Percentiles rank a stretch among this genome's conserved stretches.
phyloP scores from a whole-genome alignment of 2,797 vertebrate genomes.

The Lindbergichthys nudifrons region DNA sequence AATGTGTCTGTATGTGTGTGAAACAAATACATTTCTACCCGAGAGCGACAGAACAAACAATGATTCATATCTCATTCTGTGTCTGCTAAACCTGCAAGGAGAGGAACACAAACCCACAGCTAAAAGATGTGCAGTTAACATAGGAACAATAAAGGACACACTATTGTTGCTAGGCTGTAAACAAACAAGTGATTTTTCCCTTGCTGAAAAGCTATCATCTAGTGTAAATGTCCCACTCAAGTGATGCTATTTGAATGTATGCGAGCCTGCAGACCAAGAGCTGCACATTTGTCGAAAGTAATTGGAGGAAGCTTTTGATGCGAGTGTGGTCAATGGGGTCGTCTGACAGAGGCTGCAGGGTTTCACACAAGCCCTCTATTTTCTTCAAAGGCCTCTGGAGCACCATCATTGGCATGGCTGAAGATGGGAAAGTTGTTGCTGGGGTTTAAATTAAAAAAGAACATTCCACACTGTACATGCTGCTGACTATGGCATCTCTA shows the following conservation, averaged over 20 bases:
- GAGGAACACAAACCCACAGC: neutral
- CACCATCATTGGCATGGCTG: constrained; percentile 9
- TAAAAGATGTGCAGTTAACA: neutral
- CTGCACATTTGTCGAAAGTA: constrained; percentile 66
- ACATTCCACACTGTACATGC: constrained; percentile 16
- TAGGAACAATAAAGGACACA: neutral
- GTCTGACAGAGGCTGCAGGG: constrained; percentile 22
- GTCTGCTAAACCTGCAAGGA: neutral
- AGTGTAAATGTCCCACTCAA: constrained; percentile 49
- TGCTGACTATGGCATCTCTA: neutral
- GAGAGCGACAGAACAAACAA: neutral
- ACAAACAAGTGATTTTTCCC: neutral
- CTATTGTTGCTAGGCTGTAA: too few relatives aligned
- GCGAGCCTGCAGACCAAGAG: constrained; percentile 23
- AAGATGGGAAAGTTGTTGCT: constrained; percentile 39
- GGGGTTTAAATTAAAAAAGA: constrained; percentile 39
- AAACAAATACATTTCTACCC: neutral
- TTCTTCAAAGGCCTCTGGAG: constrained; percentile 64
- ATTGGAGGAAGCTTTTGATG: constrained; percentile 75
- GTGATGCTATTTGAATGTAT: constrained; percentile 38
- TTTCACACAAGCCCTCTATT: constrained; percentile 70
- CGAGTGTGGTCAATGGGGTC: constrained; percentile 29
- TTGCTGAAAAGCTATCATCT: constrained; percentile 7
- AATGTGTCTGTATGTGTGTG: neutral
- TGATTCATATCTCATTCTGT: neutral